Evolutionary conservation across 2,888 invertebrate species (phyloP), one percentile per base, ranked within the genome.

Genomic region (Panzeria rudis): DNA sequence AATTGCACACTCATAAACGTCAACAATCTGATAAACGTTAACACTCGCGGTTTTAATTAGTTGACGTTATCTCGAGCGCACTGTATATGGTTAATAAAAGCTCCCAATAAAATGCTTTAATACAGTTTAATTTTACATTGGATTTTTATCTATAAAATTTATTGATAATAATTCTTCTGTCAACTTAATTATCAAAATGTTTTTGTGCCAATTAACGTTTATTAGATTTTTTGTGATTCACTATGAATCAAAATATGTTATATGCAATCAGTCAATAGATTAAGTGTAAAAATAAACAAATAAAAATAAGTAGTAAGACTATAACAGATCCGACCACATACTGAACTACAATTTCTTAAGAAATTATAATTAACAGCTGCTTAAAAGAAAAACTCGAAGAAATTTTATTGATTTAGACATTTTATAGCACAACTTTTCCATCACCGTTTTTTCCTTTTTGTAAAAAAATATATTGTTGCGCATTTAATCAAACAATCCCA

Each of bases 131-230:
- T 29, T 56, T 44, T 71, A 47, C 38, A 44, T 56, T 64, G n/a
- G n/a, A 20, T 66, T 66, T 66, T 66, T 66, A 64, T 76, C 38
- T 64, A 52, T 15, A 38, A 61, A 15, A 41, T 23, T 61, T 61
- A 54, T 38, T 38, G 38, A 62, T 62, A 62, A 8, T 15, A 44
- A 44, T 25, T 41, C n/a, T 44, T 41, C 1, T 64, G 23, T 25
- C 15, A n/a, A 44, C 3, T 64, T 3, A 20, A n/a, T 56, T 56
- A 56, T 56, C 29, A 38, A 38, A 38, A 38, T 20, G 15, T 38
- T 35, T 35, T 23, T 38, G 59, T 77, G 54, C 23, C 11, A 54
- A 13, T 41, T 9, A 17, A 29, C 3, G 0, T 77, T 66, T 68
- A 15, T 47, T 44, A 8, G 8, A n/a, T n/a, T 44, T 66, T 11